phyloP scores from a whole-genome alignment of 2,888 invertebrate species.

The Protophormia terraenovae region DNA sequence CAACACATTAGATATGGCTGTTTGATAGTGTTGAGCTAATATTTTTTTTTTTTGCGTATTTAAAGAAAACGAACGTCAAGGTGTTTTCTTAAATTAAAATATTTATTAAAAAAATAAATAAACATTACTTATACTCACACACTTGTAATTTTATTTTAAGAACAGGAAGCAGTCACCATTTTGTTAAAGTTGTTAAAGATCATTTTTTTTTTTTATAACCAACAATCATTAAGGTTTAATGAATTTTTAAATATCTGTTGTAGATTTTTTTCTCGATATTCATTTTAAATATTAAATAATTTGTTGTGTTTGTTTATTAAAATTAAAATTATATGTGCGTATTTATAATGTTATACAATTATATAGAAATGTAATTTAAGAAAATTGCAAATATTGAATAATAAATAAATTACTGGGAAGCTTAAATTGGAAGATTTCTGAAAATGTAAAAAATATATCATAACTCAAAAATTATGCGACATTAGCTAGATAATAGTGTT shows the following conservation, averaged over 20 bases:
- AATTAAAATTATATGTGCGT: neutral
- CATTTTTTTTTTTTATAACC: slow-evolving; percentile 3
- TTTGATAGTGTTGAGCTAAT: slow-evolving; percentile 4
- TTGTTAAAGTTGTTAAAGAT: slow-evolving; percentile 25
- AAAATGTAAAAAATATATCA: no score
- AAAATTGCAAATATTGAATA: neutral
- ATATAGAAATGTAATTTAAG: neutral
- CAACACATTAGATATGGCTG: slow-evolving; percentile 61
- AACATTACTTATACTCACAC: neutral
- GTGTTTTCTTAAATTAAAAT: slow-evolving; percentile 59
- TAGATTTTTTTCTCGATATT: neutral
- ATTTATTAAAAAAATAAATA: slow-evolving; percentile 44
- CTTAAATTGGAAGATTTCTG: neutral
- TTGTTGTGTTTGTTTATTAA: neutral
- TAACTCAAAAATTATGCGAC: no score
- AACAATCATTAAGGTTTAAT: slow-evolving; percentile 36
- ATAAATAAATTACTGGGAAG: neutral
- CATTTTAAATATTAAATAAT: neutral
- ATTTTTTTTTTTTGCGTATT: neutral
- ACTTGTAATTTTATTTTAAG: neutral
- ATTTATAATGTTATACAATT: neutral
- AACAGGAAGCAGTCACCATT: neutral
- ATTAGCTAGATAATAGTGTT: no score
- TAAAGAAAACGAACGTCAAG: slow-evolving; percentile 26
- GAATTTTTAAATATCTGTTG: slow-evolving; percentile 35